Evolutionary conservation across 23 tunicate species (phyloP).

Genomic region (Clavelina lepadiformis): DNA sequence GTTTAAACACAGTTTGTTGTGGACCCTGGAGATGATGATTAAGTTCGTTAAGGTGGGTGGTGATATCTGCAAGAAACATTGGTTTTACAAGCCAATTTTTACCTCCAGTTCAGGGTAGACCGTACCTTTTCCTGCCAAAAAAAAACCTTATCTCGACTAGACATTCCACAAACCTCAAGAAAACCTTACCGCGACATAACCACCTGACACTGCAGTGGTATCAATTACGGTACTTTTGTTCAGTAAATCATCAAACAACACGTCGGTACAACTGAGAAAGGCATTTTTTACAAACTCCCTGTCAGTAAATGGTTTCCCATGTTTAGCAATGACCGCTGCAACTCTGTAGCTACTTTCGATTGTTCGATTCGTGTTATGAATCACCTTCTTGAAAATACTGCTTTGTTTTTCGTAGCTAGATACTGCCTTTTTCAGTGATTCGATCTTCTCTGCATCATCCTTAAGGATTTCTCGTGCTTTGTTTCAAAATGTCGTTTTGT

Average conservation of each 20-base stretch:
- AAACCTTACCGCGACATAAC: constrained; percentile 31
- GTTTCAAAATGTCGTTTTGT: constrained; percentile 49
- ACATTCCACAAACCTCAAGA: constrained; percentile 32
- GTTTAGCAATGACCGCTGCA: constrained; percentile 26
- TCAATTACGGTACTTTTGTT: no score
- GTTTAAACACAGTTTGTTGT: constrained; percentile 42
- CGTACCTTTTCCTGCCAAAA: constrained; percentile 22
- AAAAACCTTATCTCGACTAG: constrained; percentile 31
- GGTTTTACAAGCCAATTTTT: constrained; percentile 37
- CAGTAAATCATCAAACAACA: no score
- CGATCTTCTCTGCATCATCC: constrained; percentile 44
- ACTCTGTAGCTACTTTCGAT: constrained; percentile 39
- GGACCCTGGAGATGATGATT: constrained; percentile 52
- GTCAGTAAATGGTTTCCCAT: constrained; percentile 40
- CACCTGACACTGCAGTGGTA: constrained; percentile 9
- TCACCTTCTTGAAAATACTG: constrained; percentile 50
- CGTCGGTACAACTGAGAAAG: constrained; percentile 8
- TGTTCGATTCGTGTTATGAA: constrained; percentile 45
- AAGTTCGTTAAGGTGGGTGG: constrained; percentile 39
- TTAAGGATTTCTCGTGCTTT: constrained; percentile 44
- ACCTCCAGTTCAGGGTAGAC: constrained; percentile 39
- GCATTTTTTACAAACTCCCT: constrained; percentile 18
- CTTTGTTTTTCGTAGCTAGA: constrained; percentile 51
- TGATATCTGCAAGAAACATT: constrained; percentile 37
- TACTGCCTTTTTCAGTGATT: constrained; percentile 38